These are phyloP conservation scores for Drosophila sproati DNA, from an alignment of 1,140 invertebrate species.

Conservation along the genomic window DNA sequence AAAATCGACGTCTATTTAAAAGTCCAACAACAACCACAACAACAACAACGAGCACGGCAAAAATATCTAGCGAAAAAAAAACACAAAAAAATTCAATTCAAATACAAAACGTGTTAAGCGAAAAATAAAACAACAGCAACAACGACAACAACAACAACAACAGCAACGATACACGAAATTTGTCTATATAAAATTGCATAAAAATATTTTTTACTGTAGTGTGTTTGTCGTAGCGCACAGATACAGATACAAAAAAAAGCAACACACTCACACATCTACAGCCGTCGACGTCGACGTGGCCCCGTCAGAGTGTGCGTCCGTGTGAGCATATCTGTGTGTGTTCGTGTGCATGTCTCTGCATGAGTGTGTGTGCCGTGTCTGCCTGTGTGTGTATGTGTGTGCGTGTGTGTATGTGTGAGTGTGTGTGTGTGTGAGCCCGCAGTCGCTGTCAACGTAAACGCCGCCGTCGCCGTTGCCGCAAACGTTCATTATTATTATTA, in stretches of 20 bases:
- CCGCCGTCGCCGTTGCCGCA: slow-evolving; percentile 28
- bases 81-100: slow-evolving; percentile 58
- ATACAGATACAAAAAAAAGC: slow-evolving; percentile 44
- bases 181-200: slow-evolving; percentile 78
- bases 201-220: slow-evolving; percentile 78
- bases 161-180: slow-evolving; percentile 61
- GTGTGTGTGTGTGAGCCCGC: slow-evolving; percentile 36
- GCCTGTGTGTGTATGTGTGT: slow-evolving; percentile 40
- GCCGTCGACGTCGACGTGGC: slow-evolving; percentile 64
- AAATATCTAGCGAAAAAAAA: slow-evolving; percentile 55
- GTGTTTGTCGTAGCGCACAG: slow-evolving; percentile 52
- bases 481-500: slow-evolving; percentile 55
- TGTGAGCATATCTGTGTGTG: slow-evolving; percentile 27
- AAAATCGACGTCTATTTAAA: slow-evolving; percentile 81
- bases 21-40: slow-evolving; percentile 61
- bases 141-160: slow-evolving; percentile 50
- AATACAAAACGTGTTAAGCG: slow-evolving; percentile 81
- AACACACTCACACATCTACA: slow-evolving; percentile 44
- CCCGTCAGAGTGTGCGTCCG: slow-evolving; percentile 43
- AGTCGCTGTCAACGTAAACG: slow-evolving; percentile 41
- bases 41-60: slow-evolving; percentile 48
- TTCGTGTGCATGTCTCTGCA: slow-evolving; percentile 41
- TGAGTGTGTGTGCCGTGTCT: slow-evolving; percentile 13
- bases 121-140: slow-evolving; percentile 53
- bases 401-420: slow-evolving; percentile 41